These are phyloP conservation scores for Mus pahari DNA, from an alignment of 2,113 vertebrate species.

Conservation along the genomic window DNA sequence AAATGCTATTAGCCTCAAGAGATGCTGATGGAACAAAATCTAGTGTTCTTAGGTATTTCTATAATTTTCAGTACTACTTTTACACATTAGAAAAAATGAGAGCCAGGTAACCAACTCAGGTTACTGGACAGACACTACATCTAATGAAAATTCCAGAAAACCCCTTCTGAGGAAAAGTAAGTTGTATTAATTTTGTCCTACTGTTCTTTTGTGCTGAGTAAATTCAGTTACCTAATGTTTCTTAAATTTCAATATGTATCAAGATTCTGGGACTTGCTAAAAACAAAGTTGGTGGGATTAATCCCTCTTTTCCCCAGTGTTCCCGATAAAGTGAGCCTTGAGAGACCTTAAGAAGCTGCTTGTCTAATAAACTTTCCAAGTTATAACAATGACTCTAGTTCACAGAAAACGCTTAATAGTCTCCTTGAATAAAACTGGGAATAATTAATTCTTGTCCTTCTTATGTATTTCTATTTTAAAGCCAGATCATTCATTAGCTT, in stretches of 20 bases:
- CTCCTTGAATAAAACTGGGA: neutral
- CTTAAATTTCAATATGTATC: neutral
- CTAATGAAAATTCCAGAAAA: slow-evolving; percentile 9
- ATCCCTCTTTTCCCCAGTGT: neutral
- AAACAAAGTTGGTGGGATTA: neutral
- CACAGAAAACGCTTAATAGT: neutral
- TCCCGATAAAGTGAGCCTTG: neutral
- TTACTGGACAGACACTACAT: neutral
- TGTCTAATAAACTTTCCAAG: slow-evolving; percentile 1
- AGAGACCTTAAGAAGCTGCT: neutral
- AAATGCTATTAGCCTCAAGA: neutral
- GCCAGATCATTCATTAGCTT: neutral
- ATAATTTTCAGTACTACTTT: slow-evolving; percentile 20
- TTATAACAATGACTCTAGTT: neutral
- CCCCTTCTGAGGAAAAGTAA: neutral
- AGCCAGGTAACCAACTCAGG: neutral
- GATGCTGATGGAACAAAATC: neutral
- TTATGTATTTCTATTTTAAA: neutral
- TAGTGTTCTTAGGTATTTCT: neutral
- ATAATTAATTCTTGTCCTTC: neutral
- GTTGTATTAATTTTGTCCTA: neutral
- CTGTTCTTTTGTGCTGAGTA: neutral
- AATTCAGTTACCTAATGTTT: neutral
- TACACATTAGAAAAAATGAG: neutral
- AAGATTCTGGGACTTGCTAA: neutral